phyloP scores from a whole-genome alignment of 1,140 invertebrate genomes.

The Lasioglossum baleicum region DNA sequence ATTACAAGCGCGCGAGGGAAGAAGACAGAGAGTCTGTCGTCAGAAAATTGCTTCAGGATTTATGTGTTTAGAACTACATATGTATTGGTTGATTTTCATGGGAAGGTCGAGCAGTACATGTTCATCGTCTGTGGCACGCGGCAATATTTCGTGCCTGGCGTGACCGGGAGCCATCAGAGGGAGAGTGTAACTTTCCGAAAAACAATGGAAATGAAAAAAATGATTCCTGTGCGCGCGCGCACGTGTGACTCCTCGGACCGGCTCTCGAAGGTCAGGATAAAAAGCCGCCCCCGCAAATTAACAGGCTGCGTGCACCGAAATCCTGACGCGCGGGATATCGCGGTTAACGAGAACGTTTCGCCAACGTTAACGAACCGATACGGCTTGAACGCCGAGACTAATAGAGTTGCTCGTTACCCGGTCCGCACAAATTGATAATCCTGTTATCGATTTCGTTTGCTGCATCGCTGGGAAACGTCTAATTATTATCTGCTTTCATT shows the following conservation, averaged over 20 bases:
- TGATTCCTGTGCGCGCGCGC: neutral
- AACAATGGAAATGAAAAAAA: constrained; percentile 35
- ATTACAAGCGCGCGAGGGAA: neutral
- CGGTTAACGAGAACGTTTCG: neutral
- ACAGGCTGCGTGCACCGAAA: no score
- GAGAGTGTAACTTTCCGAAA: constrained; percentile 12
- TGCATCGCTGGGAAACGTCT: neutral
- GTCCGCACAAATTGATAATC: constrained; percentile 13
- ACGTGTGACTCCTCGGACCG: constrained; percentile 11
- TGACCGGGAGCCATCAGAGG: constrained; percentile 49
- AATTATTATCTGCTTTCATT: neutral
- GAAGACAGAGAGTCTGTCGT: neutral
- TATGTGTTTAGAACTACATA: neutral
- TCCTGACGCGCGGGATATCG: no score
- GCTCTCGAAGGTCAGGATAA: constrained; percentile 36
- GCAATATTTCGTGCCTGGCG: constrained; percentile 53
- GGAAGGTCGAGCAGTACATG: neutral
- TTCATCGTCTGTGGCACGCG: neutral
- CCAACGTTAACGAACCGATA: neutral
- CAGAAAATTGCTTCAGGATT: neutral
- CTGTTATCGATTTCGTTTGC: neutral
- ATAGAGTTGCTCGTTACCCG: constrained; percentile 2
- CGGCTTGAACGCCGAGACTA: neutral
- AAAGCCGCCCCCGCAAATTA: neutral
- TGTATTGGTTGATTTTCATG: constrained; percentile 11